These are phyloP conservation scores for Phymatocera aterrima DNA, from an alignment of 2,888 invertebrate genomes.

Conservation along the genomic window DNA sequence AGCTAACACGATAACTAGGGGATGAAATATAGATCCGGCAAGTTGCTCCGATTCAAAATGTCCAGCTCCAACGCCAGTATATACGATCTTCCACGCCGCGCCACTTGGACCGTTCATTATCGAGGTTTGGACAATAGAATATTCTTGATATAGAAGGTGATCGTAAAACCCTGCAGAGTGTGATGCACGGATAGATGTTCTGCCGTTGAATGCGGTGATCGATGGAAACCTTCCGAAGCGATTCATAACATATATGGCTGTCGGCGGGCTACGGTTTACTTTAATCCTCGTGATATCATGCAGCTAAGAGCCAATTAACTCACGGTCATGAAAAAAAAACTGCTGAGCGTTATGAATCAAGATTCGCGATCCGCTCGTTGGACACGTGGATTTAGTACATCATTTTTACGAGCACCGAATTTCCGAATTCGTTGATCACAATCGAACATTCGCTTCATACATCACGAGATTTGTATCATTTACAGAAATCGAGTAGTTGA, in stretches of 20 bases:
- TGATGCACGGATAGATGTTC: background rate
- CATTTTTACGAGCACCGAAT: too few relatives aligned
- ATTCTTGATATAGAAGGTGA: background rate
- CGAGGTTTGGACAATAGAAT: slow-evolving; percentile 17
- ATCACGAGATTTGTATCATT: too few relatives aligned
- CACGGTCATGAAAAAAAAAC: slow-evolving; percentile 15
- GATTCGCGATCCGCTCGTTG: background rate
- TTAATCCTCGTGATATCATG: background rate
- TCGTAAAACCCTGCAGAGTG: background rate
- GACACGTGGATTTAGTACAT: background rate
- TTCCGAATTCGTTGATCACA: too few relatives aligned
- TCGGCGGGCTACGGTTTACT: background rate
- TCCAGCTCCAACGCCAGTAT: background rate
- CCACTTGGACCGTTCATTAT: background rate
- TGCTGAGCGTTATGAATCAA: background rate
- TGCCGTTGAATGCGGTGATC: background rate
- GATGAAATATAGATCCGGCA: background rate
- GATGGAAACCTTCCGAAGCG: background rate
- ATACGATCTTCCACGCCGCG: background rate
- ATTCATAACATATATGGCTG: background rate
- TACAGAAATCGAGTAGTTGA: too few relatives aligned
- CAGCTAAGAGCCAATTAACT: slow-evolving; percentile 11
- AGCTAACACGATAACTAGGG: background rate
- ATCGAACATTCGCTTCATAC: too few relatives aligned
- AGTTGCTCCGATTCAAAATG: slow-evolving; percentile 6